Evolutionary conservation across 2,797 vertebrate species (phyloP).

Genomic region (Vespertilio murinus): DNA sequence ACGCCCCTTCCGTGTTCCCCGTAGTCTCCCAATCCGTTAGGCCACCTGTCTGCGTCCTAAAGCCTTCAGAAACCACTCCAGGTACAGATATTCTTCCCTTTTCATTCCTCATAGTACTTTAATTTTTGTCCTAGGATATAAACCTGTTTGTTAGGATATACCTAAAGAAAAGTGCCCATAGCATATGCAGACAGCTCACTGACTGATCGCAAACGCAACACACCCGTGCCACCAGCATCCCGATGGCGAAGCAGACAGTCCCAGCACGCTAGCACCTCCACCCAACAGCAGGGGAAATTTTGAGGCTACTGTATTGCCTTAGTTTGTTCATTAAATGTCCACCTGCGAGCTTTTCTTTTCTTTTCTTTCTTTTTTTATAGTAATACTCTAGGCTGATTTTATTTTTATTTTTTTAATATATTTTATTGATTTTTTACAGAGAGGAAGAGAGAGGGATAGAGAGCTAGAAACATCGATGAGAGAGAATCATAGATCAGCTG

Average conservation of each 20-base stretch:
- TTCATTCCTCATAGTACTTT: not conserved
- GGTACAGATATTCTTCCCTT: not conserved
- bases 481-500: no score
- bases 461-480: no score
- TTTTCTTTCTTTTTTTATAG: no score
- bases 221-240: not conserved
- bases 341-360: not conserved
- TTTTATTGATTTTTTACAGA: no score
- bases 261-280: no score
- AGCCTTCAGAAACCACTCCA: not conserved
- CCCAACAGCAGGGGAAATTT: not conserved
- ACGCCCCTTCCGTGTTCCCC: not conserved
- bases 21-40: not conserved
- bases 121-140: not conserved
- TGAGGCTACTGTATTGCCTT: not conserved
- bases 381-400: no score
- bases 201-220: not conserved
- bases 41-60: not conserved
- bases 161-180: not conserved
- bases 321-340: not conserved
- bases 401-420: no score
- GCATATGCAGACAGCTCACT: not conserved
- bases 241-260: not conserved
- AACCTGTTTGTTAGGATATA: not conserved
- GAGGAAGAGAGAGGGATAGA: no score